phyloP scores from a whole-genome alignment of 2,888 invertebrate genomes.

The Morpho helenor region DNA sequence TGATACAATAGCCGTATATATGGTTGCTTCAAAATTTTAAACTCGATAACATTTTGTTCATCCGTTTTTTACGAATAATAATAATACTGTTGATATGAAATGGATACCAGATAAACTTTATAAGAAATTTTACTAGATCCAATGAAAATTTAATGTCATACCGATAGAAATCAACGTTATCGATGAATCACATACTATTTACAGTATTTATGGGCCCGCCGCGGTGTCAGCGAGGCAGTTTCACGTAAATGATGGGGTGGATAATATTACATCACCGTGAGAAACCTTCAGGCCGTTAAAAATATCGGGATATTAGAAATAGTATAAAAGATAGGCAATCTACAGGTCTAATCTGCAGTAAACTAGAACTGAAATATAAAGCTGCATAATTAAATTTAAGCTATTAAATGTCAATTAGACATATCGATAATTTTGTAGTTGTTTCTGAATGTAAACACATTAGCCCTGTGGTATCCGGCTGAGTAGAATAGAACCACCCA shows the following conservation, averaged over 20 bases:
- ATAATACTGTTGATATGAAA: neutral
- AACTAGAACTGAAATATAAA: too few species aligned
- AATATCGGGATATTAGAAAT: neutral
- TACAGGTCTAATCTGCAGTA: too few species aligned
- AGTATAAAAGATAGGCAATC: neutral
- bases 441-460: too few species aligned
- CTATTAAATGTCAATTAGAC: too few species aligned
- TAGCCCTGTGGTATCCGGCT: too few species aligned
- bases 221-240: constrained; percentile 11
- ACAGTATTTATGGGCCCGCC: constrained; percentile 13
- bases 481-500: too few species aligned
- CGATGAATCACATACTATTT: constrained; percentile 9
- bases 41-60: too few species aligned
- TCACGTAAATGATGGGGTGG: constrained; percentile 10
- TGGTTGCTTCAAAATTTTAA: too few species aligned
- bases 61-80: too few species aligned
- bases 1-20: too few species aligned
- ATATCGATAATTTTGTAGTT: too few species aligned
- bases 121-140: constrained; percentile 1
- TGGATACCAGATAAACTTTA: constrained; percentile 1
- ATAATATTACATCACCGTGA: constrained; percentile 20
- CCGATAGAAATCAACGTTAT: constrained; percentile 11
- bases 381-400: too few species aligned
- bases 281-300: constrained; percentile 10
- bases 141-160: constrained; percentile 3